Conservation (phyloP, 2,113 vertebrate species). For the Mirounga angustirostris region DNA sequence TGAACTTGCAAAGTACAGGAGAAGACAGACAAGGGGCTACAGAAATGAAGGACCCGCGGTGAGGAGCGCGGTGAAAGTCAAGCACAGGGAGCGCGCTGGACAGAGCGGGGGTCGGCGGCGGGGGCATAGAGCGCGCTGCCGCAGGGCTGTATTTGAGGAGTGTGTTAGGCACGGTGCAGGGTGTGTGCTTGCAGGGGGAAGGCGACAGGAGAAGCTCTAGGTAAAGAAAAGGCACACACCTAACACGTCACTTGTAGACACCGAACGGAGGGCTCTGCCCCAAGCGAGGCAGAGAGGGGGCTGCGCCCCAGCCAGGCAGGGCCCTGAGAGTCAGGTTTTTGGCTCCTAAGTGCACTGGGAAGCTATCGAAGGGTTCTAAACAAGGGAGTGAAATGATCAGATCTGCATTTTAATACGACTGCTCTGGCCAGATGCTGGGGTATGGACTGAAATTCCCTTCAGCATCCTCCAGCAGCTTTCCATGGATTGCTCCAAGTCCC, state of each 20-base stretch:
- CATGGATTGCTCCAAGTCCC: not conserved
- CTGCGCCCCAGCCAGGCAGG: rapidly evolving
- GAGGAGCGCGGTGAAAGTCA: not conserved
- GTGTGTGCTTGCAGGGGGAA: not conserved
- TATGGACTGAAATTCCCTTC: not conserved
- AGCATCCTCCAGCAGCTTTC: not conserved
- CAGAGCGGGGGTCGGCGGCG: not conserved
- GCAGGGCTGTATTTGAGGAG: not conserved
- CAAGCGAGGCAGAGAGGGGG: not conserved
- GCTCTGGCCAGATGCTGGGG: not conserved
- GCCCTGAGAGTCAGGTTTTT: not conserved
- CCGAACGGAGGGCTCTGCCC: not conserved
- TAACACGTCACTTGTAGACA: not conserved
- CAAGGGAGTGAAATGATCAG: not conserved
- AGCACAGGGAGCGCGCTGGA: not conserved
- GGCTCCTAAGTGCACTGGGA: not conserved
- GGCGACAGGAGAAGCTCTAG: not conserved
- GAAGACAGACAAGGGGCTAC: not conserved
- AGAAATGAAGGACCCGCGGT: not conserved
- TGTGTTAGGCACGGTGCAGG: not conserved
- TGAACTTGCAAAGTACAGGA: not conserved
- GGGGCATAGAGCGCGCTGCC: no score
- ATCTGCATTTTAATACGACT: not conserved
- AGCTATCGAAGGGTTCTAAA: not conserved
- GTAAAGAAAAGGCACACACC: not conserved